These are phyloP conservation scores for Octonoba sinensis DNA, from an alignment of 2,888 invertebrate genomes.

Conservation along the genomic window DNA sequence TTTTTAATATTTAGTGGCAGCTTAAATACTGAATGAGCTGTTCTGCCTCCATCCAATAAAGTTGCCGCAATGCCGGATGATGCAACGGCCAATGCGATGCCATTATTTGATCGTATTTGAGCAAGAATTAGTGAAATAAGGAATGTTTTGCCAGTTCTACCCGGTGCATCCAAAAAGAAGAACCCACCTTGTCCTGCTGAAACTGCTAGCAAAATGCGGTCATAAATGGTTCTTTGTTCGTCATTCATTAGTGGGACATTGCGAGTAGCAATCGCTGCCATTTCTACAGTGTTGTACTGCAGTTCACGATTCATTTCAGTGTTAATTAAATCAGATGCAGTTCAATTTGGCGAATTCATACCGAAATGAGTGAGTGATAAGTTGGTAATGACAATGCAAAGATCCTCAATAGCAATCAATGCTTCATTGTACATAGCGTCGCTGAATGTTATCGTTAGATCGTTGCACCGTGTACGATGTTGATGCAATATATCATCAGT, in stretches of 20 bases:
- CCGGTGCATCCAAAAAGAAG: no score
- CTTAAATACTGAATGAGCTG: slow-evolving; percentile 71
- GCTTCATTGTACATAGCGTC: slow-evolving; percentile 41
- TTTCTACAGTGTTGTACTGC: no score
- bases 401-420: slow-evolving; percentile 43
- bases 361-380: no score
- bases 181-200: no score
- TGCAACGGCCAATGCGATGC: slow-evolving; percentile 70
- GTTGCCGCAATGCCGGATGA: slow-evolving; percentile 67
- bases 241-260: no score
- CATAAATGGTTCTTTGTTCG: no score
- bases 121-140: slow-evolving; percentile 70
- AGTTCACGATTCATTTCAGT: no score
- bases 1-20: slow-evolving; percentile 68
- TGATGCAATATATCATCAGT: slow-evolving; percentile 28
- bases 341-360: no score
- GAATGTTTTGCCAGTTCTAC: no score
- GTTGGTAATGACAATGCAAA: slow-evolving; percentile 36
- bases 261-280: no score
- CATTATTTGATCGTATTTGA: slow-evolving; percentile 68
- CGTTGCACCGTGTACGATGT: slow-evolving; percentile 35
- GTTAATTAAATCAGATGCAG: no score
- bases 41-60: slow-evolving; percentile 70
- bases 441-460: slow-evolving; percentile 32
- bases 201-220: no score